Conservation (phyloP, 1,140 invertebrate genomes). For the Chrysomallon squamiferum region DNA sequence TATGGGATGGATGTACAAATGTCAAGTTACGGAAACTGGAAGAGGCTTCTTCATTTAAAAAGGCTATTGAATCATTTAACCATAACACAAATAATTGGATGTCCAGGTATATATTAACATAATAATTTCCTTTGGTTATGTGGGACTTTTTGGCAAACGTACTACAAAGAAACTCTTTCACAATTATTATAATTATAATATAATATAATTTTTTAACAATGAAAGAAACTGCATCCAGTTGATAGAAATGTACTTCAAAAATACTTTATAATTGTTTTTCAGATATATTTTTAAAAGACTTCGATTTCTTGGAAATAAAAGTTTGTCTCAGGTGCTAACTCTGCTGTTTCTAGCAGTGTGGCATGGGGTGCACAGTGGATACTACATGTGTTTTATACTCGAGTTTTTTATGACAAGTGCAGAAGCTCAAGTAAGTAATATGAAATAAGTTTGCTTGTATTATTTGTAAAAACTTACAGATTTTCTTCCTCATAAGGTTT, state of each 20-base stretch:
- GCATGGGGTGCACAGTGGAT: conserved; percentile 91
- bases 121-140: not conserved
- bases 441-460: too few relatives aligned
- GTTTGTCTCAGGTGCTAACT: conserved; percentile 82
- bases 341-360: conserved; percentile 88
- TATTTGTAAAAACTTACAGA: too few relatives aligned
- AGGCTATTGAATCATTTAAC: conserved; percentile 89
- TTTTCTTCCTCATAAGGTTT: too few relatives aligned
- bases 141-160: too few relatives aligned
- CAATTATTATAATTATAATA: not conserved
- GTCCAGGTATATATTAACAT: conserved; percentile 70
- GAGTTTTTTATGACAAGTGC: conserved; percentile 86
- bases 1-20: conserved; percentile 88
- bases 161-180: not conserved
- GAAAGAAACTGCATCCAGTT: too few relatives aligned
- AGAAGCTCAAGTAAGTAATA: conserved; percentile 85
- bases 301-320: conserved; percentile 85
- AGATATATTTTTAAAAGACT: conserved; percentile 89
- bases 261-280: too few relatives aligned
- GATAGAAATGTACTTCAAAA: too few relatives aligned
- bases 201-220: not conserved
- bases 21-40: conserved; percentile 81
- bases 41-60: conserved; percentile 78
- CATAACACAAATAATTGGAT: conserved; percentile 94
- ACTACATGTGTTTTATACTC: conserved; percentile 89